A percentile compares a stretch with the other conserved stretches of the same genome.
Evolutionary conservation across 2,113 vertebrate genomes (phyloP).

Genomic region (Sinosuthora webbiana): DNA sequence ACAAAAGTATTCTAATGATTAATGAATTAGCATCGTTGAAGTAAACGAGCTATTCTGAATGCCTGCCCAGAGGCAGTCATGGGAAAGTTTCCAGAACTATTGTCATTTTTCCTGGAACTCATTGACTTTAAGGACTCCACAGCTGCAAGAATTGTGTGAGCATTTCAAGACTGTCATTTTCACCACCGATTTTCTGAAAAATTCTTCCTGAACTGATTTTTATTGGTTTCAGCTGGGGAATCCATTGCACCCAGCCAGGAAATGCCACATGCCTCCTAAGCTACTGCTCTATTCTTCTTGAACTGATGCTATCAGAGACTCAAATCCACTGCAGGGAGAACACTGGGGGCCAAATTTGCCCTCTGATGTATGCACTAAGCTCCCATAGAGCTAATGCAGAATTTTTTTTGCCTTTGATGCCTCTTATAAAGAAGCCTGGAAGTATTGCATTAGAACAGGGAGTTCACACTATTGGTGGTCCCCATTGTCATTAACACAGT

Average conservation of each 20-base stretch:
- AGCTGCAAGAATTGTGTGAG: conserved; percentile 76
- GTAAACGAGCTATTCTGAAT: conserved; percentile 65
- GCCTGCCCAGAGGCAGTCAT: conserved; percentile 56
- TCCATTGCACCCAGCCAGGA: conserved; percentile 55
- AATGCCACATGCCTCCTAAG: conserved; percentile 72
- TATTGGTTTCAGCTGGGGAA: conserved; percentile 80
- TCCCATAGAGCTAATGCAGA: conserved; percentile 55
- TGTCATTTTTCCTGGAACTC: conserved; percentile 69
- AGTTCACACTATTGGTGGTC: conserved; percentile 54
- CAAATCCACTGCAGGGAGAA: conserved; percentile 41
- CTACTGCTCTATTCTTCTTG: conserved; percentile 62
- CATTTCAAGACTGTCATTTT: conserved; percentile 73
- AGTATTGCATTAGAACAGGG: conserved; percentile 67
- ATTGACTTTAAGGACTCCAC: conserved; percentile 66
- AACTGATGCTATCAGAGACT: conserved; percentile 60
- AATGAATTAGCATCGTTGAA: conserved; percentile 68
- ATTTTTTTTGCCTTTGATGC: conserved; percentile 31
- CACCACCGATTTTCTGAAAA: conserved; percentile 72
- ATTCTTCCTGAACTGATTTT: conserved; percentile 75
- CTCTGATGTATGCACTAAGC: conserved; percentile 45
- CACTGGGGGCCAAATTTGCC: conserved; percentile 46
- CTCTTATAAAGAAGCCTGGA: conserved; percentile 53
- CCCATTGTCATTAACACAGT: conserved; percentile 54
- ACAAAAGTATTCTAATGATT: conserved; percentile 65
- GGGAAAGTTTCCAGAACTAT: conserved; percentile 69